phyloP scores from a whole-genome alignment of 2,888 invertebrate genomes.

The Caenorhabditis doughertyi region DNA sequence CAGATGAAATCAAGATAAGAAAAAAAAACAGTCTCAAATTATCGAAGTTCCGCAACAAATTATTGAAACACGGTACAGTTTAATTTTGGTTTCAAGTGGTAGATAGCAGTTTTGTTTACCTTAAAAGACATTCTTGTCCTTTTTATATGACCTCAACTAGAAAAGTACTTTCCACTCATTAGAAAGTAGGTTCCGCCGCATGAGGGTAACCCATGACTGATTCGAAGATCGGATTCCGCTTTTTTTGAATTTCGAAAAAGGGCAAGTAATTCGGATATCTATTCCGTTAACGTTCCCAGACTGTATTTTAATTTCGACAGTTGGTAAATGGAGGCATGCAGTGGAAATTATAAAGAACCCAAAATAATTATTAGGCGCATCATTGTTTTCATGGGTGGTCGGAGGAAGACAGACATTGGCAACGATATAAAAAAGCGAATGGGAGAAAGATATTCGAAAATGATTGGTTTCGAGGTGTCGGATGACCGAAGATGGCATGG shows the following conservation, averaged over 20 bases:
- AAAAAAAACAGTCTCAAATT: background rate
- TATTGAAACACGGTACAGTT: background rate
- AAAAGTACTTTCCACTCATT: constrained; percentile 54
- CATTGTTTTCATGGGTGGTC: constrained; percentile 61
- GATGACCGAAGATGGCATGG: constrained; percentile 54
- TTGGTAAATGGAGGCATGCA: constrained; percentile 37
- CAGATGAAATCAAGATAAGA: constrained; percentile 3
- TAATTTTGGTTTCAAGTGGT: background rate
- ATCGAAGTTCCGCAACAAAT: constrained; percentile 10
- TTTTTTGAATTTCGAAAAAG: constrained; percentile 27
- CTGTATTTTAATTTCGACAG: constrained; percentile 41
- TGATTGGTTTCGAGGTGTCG: constrained; percentile 61
- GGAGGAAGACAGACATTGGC: constrained; percentile 41
- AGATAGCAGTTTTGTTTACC: constrained; percentile 38
- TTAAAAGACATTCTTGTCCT: constrained; percentile 27
- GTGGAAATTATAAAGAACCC: constrained; percentile 50
- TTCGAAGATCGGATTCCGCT: constrained; percentile 28
- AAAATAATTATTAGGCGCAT: constrained; percentile 61
- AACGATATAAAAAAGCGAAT: constrained; percentile 40
- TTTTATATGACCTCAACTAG: constrained; percentile 44
- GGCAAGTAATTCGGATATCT: background rate
- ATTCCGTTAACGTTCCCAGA: constrained; percentile 28
- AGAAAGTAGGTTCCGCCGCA: constrained; percentile 41
- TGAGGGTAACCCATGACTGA: constrained; percentile 50
- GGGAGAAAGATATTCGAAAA: constrained; percentile 46